Base-by-base conservation (phyloP, 2,797 vertebrate genomes). In the Microchirus variegatus region DNA sequence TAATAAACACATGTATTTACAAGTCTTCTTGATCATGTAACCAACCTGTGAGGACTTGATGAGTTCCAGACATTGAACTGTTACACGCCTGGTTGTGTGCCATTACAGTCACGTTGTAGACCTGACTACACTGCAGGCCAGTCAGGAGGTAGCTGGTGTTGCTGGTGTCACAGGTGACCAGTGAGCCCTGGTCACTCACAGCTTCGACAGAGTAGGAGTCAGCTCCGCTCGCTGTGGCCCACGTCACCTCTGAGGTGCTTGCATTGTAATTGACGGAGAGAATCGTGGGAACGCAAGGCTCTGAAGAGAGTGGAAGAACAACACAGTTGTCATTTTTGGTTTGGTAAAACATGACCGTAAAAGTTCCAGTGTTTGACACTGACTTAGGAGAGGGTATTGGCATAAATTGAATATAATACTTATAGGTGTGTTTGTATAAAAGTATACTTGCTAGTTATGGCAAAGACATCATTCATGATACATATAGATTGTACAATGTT, bases 61-160 rank as follows among this genome's bases (percentile, higher is more conserved):
- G n/a, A 15, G 63, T 43, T 11, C 64, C 53, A 58, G 87, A 90
- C 18, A 36, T 1, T 26, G 4, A 50, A 15, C 78, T 62, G 70
- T 75, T 56, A 54, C 91, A 91, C 47, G 15, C 73, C 19, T 9
- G 10, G 54, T 77, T 81, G 19, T 31, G 65, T 16, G 90, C 81
- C 9, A 13, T 73, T 47, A 93, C 89, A 0, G 82, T 88, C 55
- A 91, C 37, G 5, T 84, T 90, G 72, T 93, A 93, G 52, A 58
- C 65, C 18, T 73, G 80, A 49, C 91, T 73, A 53, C 93, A 94
- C 62, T 65, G 77, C 65, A 93, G 80, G 19, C 66, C 65, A 0
- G 16, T 73, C 62, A 93, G 73, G 48, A 40, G 22, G 73, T 91
- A 93, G 59, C 45, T 63, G 36, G 63, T 49, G n/a, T 53, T 41